Base-by-base conservation (phyloP, 2,888 invertebrate genomes). In the Carterocephalus palaemon region DNA sequence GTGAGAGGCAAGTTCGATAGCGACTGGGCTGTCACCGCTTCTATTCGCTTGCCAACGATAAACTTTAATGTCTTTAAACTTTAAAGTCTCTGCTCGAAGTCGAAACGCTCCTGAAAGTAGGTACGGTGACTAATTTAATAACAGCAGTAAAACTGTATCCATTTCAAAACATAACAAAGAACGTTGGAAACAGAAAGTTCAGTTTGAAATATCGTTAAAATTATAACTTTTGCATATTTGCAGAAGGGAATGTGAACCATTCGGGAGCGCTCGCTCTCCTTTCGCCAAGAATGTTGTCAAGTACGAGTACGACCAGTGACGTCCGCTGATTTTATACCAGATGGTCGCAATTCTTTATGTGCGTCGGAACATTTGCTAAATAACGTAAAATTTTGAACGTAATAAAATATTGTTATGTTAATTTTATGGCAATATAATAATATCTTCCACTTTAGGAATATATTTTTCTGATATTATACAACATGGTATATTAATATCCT, bases 231-330 rank as follows among this genome's bases (percentile, higher is more conserved):
- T 61, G 66, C 69, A 70, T 70, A 68, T 68, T 70, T 65, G 60
- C 52, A 53, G 51, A 52, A 60, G 51, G 63, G 71, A 71, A 78
- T 77, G 67, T 54, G 60, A 62, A 64, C 64, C 64, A 67, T 69
- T 67, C 64, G 64, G 61, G 58, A 31, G 59, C 53, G 62, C 54
- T 59, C 60, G 62, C 58, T 59, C 57, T 56, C 57, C 52, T 50
- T 52, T 59, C 62, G 63, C 59, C 31, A 59, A 70, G 77, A 75
- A 79, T 78, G 73, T 79, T 71, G 62, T 71, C 70, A 75, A 73
- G n/a, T n/a, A n/a, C n/a, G n/a, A 74, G 73, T 65, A 62, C 54
- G 57, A 56, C 57, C 52, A 52, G 48, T 54, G 57, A 59, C 53
- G 56, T 60, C 51, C 52, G 50, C 49, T 57, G 52, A 59, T 60